These are phyloP conservation scores for Sebastes oblongus DNA, from an alignment of 2,797 vertebrate genomes.

Conservation along the genomic window DNA sequence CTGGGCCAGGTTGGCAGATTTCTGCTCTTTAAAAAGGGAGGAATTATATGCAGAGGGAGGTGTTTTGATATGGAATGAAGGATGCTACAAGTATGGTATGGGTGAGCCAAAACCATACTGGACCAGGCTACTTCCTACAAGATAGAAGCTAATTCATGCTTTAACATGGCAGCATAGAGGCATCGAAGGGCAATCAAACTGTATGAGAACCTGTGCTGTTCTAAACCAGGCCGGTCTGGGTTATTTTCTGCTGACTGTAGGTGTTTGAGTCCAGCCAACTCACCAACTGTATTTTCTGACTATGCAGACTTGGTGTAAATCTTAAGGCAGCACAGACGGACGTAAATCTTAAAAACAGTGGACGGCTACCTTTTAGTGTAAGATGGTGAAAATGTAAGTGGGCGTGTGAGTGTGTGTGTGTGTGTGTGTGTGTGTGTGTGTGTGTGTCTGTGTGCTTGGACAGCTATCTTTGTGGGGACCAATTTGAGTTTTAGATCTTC, in stretches of 20 bases:
- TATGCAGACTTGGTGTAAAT: constrained; percentile 23
- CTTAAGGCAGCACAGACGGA: not conserved
- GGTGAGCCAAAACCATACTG: not conserved
- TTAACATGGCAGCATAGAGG: not conserved
- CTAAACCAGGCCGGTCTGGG: not conserved
- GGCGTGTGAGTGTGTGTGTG: not conserved
- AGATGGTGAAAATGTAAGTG: not conserved
- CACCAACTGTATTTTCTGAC: constrained; percentile 15
- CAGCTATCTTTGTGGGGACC: not conserved
- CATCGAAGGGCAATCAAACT: not conserved
- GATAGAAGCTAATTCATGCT: not conserved
- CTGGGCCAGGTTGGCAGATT: not conserved
- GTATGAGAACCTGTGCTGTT: not conserved
- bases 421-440: no score
- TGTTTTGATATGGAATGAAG: not conserved
- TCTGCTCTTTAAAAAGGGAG: not conserved
- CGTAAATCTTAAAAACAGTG: constrained; percentile 38
- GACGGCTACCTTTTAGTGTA: constrained; percentile 4
- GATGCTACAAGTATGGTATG: not conserved
- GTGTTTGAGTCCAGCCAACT: constrained; percentile 27
- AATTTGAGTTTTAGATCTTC: not conserved
- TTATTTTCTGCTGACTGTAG: constrained; percentile 45
- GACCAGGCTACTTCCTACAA: not conserved
- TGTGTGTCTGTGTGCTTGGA: not conserved
- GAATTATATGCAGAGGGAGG: not conserved